phyloP scores from a whole-genome alignment of 2,888 invertebrate species.

The Myopa tessellatipennis region DNA sequence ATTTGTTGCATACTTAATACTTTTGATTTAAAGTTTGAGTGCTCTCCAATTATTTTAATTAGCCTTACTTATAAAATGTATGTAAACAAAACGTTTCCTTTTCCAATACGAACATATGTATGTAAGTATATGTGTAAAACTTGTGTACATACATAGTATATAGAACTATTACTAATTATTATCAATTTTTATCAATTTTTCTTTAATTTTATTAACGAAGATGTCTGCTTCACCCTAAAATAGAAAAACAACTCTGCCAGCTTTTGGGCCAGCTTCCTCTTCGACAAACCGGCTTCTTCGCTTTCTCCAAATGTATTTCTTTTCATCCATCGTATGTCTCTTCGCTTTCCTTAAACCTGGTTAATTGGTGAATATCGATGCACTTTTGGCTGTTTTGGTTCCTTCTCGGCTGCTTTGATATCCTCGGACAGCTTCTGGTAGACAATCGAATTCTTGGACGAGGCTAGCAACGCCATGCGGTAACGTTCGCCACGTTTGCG shows the following conservation, averaged over 20 bases:
- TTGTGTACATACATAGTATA: conserved; percentile 4
- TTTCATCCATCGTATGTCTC: conserved; percentile 2
- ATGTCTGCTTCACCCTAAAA: conserved; percentile 6
- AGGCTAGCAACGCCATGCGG: conserved; percentile 66
- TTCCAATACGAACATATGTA: neutral
- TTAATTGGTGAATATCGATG: conserved; percentile 75
- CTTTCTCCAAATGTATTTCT: neutral
- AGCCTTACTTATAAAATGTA: conserved; percentile 18
- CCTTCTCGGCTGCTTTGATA: conserved; percentile 72
- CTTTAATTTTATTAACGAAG: conserved; percentile 4
- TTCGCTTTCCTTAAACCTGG: conserved; percentile 63
- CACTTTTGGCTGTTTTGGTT: conserved; percentile 74
- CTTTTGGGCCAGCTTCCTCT: conserved; percentile 25
- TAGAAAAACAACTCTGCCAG: conserved; percentile 21
- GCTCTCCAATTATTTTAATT: conserved; percentile 18
- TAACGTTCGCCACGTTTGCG: conserved; percentile 70
- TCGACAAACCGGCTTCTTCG: conserved; percentile 12
- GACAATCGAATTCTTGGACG: conserved; percentile 71
- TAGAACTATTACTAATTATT: conserved; percentile 9
- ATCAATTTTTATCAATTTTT: conserved; percentile 10
- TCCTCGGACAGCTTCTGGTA: conserved; percentile 85
- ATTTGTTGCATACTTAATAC: conserved; percentile 20
- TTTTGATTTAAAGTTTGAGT: conserved; percentile 2
- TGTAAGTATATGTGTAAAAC: neutral
- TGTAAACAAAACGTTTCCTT: neutral